Base-by-base conservation (phyloP, 1,140 invertebrate species). In the Drosophila guanche region DNA sequence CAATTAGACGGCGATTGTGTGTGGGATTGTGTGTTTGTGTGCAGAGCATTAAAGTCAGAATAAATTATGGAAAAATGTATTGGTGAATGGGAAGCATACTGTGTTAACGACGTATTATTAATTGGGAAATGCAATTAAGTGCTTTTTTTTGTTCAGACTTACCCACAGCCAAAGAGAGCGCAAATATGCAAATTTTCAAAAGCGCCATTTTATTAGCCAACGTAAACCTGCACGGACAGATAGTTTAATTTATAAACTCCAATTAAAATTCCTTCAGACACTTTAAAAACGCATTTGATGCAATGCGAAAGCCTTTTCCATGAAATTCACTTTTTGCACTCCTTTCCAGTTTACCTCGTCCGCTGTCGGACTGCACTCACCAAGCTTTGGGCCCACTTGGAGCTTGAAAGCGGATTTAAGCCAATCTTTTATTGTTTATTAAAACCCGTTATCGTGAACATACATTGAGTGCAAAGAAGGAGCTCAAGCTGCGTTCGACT, bases 131-230 rank as follows among this genome's bases (percentile, higher is more conserved):
- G 77, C 73, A 70, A 56, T 69, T 54, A 50, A 58, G 53, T 50
- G 51, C 47, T 68, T 55, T 51, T 55, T 51, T 20, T 20, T 20
- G 16, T 51, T 71, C 16, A 59, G 50, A 88, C 89, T 90, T 75
- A 90, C 89, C 89, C 72, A 89, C 68, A 29, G 73, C 66, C 71
- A 90, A 53, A 45, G 79, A 66, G 69, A 90, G 55, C 23, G 85
- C 76, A 68, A 90, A 90, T 80, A 90, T 84, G 76, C 89, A 89
- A 70, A 90, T 76, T 76, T 89, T 90, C 29, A 89, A 47, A 63
- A 74, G 59, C 71, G 79, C 89, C 89, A 90, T 90, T 78, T 78
- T 70, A 66, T 71, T 61, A 65, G 65, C 60, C 51, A 67, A 58
- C 56, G 56, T 76, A n/a, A 62, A 81, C 63, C 81, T 85, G 73